Base-by-base conservation (phyloP, 2,797 vertebrate species). In the Crypturellus tataupa region DNA sequence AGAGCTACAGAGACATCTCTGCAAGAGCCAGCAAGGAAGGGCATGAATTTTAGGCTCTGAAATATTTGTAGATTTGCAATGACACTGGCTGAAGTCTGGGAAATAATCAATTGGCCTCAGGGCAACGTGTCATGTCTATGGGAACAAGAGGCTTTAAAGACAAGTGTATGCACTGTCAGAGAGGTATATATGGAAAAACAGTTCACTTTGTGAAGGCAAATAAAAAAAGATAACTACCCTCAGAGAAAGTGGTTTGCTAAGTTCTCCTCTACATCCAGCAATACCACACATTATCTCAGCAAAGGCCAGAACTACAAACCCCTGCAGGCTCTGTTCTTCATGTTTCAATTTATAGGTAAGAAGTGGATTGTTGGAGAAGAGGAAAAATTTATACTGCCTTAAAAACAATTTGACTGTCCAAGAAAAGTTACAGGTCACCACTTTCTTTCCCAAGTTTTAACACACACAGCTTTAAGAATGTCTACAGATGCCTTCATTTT, bases 341-440 rank as follows among this genome's bases (percentile, higher is more conserved):
- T 65, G 55, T 46, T 87, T 55, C 51, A 51, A 68, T 90, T 89
- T 83, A 76, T 69, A 76, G 49, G 59, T 47, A 94, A 90, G 51
- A 87, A 90, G 71, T 27, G 33, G 7, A 37, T 93, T 70, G 21
- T 46, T 85, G 58, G 47, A 89, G 71, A 29, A 92, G 40, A 80
- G 80, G 9, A 82, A 47, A 71, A 94, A 80, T 2, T 17, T 53
- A 89, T 79, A 25, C 16, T 76, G 19, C 62, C 72, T 72, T 71
- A 73, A 86, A 82, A 82, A 33, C 18, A 81, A 85, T 25, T 39
- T 80, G 67, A 72, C 12, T 49, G 35, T 24, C 58, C 23, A 21
- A 29, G 17, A 21, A 53, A 85, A 85, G 24, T 55, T 65, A 49
- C 15, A 55, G 5, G 7, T 60, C 71, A 65, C 47, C 37, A 53